A percentile compares a stretch with the other conserved stretches of the same genome.
These are phyloP conservation scores for Euclidia mi DNA, from an alignment of 2,888 invertebrate species.

Conservation along the genomic window DNA sequence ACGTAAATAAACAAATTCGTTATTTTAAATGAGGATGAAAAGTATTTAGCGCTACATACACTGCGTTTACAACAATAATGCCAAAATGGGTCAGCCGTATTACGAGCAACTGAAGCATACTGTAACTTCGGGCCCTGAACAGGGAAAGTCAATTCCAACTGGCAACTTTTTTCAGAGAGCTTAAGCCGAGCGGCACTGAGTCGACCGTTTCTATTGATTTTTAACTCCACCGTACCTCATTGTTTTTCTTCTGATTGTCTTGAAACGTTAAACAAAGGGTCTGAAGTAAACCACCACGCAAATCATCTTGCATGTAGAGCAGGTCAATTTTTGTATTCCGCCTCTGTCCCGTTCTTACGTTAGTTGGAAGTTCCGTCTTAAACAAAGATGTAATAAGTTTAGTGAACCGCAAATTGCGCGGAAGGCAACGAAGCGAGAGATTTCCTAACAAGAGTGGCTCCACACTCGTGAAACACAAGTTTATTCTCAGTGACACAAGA, in stretches of 20 bases:
- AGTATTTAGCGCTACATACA: slow-evolving; percentile 26
- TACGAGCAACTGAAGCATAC: slow-evolving; percentile 64
- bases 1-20: slow-evolving; percentile 7
- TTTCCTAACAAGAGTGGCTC: slow-evolving; percentile 52
- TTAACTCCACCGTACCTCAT: slow-evolving; percentile 57
- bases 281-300: slow-evolving; percentile 23
- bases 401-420: slow-evolving; percentile 65
- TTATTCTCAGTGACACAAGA: slow-evolving; percentile 34
- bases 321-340: slow-evolving; percentile 21
- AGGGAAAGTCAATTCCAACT: slow-evolving; percentile 83
- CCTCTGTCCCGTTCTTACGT: slow-evolving; percentile 27
- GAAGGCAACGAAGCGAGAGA: slow-evolving; percentile 61
- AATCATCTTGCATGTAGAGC: slow-evolving; percentile 12
- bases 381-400: slow-evolving; percentile 71
- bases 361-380: slow-evolving; percentile 46
- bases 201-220: slow-evolving; percentile 68
- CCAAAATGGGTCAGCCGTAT: slow-evolving; percentile 67
- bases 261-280: slow-evolving; percentile 44
- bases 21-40: slow-evolving; percentile 22
- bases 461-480: slow-evolving; percentile 40
- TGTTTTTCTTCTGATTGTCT: slow-evolving; percentile 53
- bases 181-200: slow-evolving; percentile 59
- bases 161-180: slow-evolving; percentile 76
- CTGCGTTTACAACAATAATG: slow-evolving; percentile 40
- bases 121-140: slow-evolving; percentile 73